Percentiles rank a stretch among this genome's conserved stretches.
These are phyloP conservation scores for Nezara viridula DNA, from an alignment of 2,888 invertebrate species.

Conservation along the genomic window DNA sequence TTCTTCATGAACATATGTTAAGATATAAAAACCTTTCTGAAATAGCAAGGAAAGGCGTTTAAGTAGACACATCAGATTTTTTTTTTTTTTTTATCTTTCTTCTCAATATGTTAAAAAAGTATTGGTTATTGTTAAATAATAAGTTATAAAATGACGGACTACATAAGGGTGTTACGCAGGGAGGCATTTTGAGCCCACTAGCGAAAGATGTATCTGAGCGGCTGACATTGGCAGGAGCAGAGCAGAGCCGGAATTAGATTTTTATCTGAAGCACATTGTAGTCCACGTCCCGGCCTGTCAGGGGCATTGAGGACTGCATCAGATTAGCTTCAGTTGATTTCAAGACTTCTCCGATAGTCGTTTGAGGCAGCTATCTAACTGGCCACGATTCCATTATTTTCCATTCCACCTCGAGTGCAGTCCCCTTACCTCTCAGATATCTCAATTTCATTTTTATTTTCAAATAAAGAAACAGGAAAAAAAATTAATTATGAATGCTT, in stretches of 20 bases:
- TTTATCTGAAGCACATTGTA: slow-evolving; percentile 49
- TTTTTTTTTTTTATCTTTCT: not conserved
- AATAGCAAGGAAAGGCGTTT: no score
- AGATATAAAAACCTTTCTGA: no score
- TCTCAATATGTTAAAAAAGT: not conserved
- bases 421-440: no score
- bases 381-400: not conserved
- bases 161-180: not conserved
- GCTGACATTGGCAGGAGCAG: not conserved
- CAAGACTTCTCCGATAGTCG: slow-evolving; percentile 20
- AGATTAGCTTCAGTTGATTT: slow-evolving; percentile 2
- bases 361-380: not conserved
- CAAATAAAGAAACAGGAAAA: not conserved
- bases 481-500: no score
- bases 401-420: not conserved
- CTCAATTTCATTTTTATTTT: no score
- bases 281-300: not conserved
- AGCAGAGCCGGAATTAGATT: slow-evolving; percentile 47
- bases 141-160: not conserved
- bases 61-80: not conserved
- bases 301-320: not conserved
- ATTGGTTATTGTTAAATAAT: not conserved
- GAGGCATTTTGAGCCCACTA: not conserved
- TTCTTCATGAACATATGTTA: no score
- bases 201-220: slow-evolving; percentile 4